Conservation (phyloP, 2,113 vertebrate genomes). For the Lamprotornis superbus region DNA sequence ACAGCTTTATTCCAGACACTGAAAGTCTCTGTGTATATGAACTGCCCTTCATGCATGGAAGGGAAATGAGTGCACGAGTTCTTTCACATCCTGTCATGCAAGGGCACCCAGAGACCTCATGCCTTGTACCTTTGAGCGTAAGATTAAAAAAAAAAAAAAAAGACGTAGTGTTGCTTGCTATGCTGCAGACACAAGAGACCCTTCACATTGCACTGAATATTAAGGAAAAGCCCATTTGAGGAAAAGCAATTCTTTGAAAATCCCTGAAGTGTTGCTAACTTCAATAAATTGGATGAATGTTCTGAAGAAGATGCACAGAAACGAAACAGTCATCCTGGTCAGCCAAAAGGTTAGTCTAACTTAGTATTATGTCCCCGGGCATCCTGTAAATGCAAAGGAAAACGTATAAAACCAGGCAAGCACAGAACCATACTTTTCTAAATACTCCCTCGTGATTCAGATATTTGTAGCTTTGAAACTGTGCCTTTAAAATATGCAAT, state of each 20-base stretch:
- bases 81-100: not conserved
- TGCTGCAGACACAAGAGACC: not conserved
- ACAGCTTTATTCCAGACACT: not conserved
- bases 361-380: not conserved
- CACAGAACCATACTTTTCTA: not conserved
- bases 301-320: not conserved
- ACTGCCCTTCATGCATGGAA: not conserved
- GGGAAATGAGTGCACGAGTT: not conserved
- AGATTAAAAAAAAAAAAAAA: not conserved
- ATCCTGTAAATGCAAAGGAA: not conserved
- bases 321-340: not conserved
- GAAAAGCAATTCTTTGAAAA: not conserved
- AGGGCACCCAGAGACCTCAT: not conserved
- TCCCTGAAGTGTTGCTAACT: not conserved
- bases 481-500: constrained; percentile 5
- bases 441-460: not conserved
- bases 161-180: not conserved
- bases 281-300: not conserved
- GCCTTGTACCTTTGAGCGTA: not conserved
- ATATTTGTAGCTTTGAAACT: constrained; percentile 3
- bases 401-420: not conserved
- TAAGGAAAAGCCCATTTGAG: not conserved
- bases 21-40: not conserved
- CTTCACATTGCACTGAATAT: not conserved
- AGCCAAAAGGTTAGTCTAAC: constrained; percentile 2